Percentiles rank a stretch among this genome's conserved stretches.
These are phyloP conservation scores for Vesta saturnalis DNA, from an alignment of 2,888 invertebrate species.

Conservation along the genomic window DNA sequence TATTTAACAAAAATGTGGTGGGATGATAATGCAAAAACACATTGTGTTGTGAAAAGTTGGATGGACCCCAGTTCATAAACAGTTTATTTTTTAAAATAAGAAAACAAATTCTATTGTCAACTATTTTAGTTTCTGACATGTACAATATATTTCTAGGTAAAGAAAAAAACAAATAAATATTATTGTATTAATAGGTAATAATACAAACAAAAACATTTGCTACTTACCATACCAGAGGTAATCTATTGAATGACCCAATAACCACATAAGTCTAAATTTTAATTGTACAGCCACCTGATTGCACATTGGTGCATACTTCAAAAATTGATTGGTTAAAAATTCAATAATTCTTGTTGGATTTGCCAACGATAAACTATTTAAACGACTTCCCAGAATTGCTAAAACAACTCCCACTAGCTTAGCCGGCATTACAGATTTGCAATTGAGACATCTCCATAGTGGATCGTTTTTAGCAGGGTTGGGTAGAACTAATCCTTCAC, in stretches of 20 bases:
- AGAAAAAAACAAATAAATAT: too few relatives aligned
- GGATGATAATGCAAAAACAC: too few relatives aligned
- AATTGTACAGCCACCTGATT: constrained; percentile 72
- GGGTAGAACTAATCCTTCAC: constrained; percentile 69
- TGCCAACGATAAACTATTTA: constrained; percentile 65
- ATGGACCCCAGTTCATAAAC: too few relatives aligned
- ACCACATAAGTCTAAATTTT: constrained; percentile 71
- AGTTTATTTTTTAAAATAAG: too few relatives aligned
- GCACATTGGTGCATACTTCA: constrained; percentile 66
- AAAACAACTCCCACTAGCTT: constrained; percentile 66
- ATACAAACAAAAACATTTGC: background rate
- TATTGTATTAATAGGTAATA: too few relatives aligned
- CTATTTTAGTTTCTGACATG: too few relatives aligned
- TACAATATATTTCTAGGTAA: too few relatives aligned
- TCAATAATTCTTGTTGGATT: constrained; percentile 66
- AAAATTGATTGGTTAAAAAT: constrained; percentile 67
- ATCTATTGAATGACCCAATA: constrained; percentile 67
- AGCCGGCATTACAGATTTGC: constrained; percentile 58
- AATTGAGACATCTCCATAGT: background rate
- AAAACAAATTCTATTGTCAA: too few relatives aligned
- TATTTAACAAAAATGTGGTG: too few relatives aligned
- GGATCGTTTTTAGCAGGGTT: constrained; percentile 61
- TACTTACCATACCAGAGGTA: constrained; percentile 68
- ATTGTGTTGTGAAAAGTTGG: too few relatives aligned
- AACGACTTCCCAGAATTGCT: constrained; percentile 66